These are phyloP conservation scores for Recurvirostra avosetta DNA, from an alignment of 2,113 vertebrate genomes.

Conservation along the genomic window DNA sequence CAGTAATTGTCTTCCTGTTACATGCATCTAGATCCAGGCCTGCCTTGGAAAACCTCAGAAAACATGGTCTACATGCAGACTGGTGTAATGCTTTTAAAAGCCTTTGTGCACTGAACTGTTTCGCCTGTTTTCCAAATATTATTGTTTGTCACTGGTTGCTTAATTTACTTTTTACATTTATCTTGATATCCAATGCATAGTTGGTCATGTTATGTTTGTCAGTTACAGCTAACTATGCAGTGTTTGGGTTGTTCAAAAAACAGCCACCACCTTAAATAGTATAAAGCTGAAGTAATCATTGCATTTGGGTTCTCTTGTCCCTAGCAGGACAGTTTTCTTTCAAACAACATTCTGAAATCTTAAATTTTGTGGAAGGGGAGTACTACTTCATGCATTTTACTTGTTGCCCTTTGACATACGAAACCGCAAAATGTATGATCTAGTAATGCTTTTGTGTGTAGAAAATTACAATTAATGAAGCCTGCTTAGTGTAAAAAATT, in stretches of 20 bases:
- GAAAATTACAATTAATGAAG: rapidly evolving
- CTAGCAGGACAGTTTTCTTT: not conserved
- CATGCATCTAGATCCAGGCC: not conserved
- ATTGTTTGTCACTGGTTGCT: not conserved
- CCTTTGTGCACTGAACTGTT: not conserved
- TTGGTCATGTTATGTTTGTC: not conserved
- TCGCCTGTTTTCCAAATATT: not conserved
- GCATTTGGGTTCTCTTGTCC: not conserved
- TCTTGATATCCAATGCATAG: not conserved
- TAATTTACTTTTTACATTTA: not conserved
- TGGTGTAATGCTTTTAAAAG: not conserved
- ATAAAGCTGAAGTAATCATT: not conserved
- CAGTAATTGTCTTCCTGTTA: not conserved
- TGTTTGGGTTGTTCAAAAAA: not conserved
- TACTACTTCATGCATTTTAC: not conserved
- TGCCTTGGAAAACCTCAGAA: not conserved
- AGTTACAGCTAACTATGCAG: rapidly evolving
- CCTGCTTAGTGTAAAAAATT: not conserved
- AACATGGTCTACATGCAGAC: rapidly evolving
- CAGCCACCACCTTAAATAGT: not conserved
- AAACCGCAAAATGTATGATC: not conserved
- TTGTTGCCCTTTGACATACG: rapidly evolving
- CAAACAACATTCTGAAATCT: not conserved
- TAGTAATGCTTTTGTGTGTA: not conserved
- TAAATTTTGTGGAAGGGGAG: not conserved